phyloP scores from a whole-genome alignment of 2,888 invertebrate species.

The Idaea aversata region DNA sequence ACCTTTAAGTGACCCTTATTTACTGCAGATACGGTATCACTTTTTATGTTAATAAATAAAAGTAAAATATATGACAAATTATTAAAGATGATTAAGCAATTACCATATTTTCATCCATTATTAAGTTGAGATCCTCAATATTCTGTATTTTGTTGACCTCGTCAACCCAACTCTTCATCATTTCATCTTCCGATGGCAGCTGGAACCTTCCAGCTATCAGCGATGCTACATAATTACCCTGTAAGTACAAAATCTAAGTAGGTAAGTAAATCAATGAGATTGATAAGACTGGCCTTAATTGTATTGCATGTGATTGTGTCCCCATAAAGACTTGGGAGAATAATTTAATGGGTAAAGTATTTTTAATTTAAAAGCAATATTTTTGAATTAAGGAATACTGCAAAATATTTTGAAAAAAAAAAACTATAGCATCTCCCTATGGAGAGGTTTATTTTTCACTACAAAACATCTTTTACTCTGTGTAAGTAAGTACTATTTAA shows the following conservation, averaged over 20 bases:
- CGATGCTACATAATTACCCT: slow-evolving; percentile 79
- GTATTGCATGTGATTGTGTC: not conserved
- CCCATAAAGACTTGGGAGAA: not conserved
- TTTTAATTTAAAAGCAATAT: too few relatives aligned
- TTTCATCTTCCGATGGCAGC: slow-evolving; percentile 82
- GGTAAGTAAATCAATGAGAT: not conserved
- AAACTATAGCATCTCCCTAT: not conserved
- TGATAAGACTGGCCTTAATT: not conserved
- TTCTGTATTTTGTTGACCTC: not conserved
- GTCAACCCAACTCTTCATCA: slow-evolving; percentile 65
- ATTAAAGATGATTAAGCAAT: not conserved
- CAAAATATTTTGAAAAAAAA: not conserved
- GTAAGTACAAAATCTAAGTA: slow-evolving; percentile 9
- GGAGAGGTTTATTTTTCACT: not conserved
- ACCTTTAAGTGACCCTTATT: too few relatives aligned
- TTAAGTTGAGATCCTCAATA: not conserved
- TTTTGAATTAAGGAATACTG: not conserved
- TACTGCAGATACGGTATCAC: too few relatives aligned
- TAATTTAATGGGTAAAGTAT: not conserved
- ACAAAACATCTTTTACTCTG: not conserved
- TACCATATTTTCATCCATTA: not conserved
- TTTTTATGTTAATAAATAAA: too few relatives aligned
- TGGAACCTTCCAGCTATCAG: slow-evolving; percentile 78
- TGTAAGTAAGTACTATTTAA: not conserved
- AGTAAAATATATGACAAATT: too few relatives aligned